Evolutionary conservation across 2,888 invertebrate species (phyloP).

Genomic region (Drosophila nr. fundita): DNA sequence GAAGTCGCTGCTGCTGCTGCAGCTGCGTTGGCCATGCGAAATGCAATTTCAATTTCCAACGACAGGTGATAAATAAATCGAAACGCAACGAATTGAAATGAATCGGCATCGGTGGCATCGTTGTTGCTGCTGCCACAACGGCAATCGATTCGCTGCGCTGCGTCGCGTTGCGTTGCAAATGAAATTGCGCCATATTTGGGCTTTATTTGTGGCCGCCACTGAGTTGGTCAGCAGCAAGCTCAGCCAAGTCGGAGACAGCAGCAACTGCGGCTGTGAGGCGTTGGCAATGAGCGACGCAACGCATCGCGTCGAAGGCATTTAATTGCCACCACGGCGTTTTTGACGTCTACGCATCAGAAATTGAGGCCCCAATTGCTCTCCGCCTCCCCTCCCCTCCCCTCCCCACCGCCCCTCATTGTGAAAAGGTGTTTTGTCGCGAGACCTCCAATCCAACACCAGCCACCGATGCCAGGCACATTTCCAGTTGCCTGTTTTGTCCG

Average conservation of each 20-base stretch:
- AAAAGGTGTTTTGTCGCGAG: conserved; percentile 72
- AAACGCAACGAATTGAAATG: conserved; percentile 77
- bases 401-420: conserved; percentile 17
- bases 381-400: background rate
- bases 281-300: conserved; percentile 58
- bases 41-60: conserved; percentile 82
- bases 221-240: conserved; percentile 29
- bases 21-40: conserved; percentile 44
- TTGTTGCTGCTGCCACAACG: conserved; percentile 14
- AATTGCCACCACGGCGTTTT: conserved; percentile 73
- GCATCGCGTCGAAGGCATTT: conserved; percentile 58
- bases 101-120: conserved; percentile 60
- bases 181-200: conserved; percentile 81
- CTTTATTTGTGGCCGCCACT: conserved; percentile 73
- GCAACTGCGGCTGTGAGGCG: conserved; percentile 43
- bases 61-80: conserved; percentile 85
- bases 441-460: conserved; percentile 24
- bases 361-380: conserved; percentile 14
- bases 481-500: conserved; percentile 6
- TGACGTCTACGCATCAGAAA: conserved; percentile 71
- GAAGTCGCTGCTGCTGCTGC: conserved; percentile 2
- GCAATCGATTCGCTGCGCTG: conserved; percentile 67
- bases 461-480: conserved; percentile 6
- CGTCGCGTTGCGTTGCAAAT: conserved; percentile 60
- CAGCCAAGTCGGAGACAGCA: background rate